Evolutionary conservation across 2,888 invertebrate genomes (phyloP), one percentile per base, ranked within the genome.

Genomic region (Nematopogon swammerdamellus): DNA sequence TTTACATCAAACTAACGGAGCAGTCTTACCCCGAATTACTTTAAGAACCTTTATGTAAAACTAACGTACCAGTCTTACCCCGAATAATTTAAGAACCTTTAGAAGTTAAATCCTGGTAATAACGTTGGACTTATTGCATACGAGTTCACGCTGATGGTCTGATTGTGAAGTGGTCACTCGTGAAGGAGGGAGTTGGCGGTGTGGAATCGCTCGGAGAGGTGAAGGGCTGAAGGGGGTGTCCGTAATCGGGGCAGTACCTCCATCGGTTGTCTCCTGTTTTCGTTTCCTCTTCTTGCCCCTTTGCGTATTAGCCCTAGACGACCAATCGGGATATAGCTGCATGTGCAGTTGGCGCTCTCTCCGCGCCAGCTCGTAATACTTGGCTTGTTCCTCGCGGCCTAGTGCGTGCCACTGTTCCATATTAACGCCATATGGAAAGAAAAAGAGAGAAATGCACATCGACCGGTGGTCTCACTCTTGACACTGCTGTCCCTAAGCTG

Each of bases 211-310:
- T 36, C n/a, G 25, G 25, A 4, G 36, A 36, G 36, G 36, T n/a
- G n/a, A 36, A 14, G 36, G 36, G 14, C 36, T 4, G 36, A 14
- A 14, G 36, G 14, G 36, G 11, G 14, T 14, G n/a, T 36, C 36
- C 36, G 36, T 14, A 8, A 36, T 25, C 36, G 36, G 36, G 36
- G 36, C 36, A 85, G 86, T 91, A 92, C 93, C 93, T 92, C 91
- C 93, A 87, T 92, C 93, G 87, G 89, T 90, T 86, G 92, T 89
- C 86, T 94, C 94, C 91, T 92, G 92, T 88, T 94, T 93, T 89
- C 93, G 91, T 88, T 98, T 98, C 92, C 97, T 95, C 90, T 97
- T 97, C 88, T 95, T 95, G 87, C 97, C 96, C 83, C 95, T 92
- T 82, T 97, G 96, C 86, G 98, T 97, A 88, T 99, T 98, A 83